These are phyloP conservation scores for Prietella phreatophila DNA, from an alignment of 2,113 vertebrate species.

Conservation along the genomic window DNA sequence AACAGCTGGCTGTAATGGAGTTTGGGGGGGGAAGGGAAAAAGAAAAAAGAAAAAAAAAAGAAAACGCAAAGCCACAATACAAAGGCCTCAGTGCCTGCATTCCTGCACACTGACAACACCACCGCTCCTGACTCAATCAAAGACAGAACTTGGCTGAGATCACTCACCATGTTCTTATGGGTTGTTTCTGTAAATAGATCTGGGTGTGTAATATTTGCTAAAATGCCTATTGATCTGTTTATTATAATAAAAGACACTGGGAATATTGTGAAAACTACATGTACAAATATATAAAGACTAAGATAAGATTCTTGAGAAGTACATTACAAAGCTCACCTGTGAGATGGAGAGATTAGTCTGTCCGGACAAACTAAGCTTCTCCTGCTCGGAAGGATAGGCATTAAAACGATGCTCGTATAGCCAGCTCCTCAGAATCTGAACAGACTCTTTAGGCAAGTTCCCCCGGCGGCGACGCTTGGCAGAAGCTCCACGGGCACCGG, in stretches of 20 bases:
- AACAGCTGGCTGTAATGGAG: conserved; percentile 71
- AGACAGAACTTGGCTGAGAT: conserved; percentile 36
- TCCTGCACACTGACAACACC: conserved; percentile 65
- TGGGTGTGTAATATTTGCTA: not conserved
- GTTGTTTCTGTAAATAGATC: conserved; percentile 8
- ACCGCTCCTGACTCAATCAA: conserved; percentile 51
- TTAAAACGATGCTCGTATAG: conserved; percentile 94
- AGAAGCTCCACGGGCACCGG: conserved; percentile 60
- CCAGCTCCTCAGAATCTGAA: conserved; percentile 92
- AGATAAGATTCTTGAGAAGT: not conserved
- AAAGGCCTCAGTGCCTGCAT: conserved; percentile 59
- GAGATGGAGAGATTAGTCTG: conserved; percentile 90
- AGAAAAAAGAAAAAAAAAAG: conserved; percentile 3
- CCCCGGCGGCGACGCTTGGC: conserved; percentile 89
- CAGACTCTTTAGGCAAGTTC: conserved; percentile 94
- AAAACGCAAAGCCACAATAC: conserved; percentile 68
- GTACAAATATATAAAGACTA: not conserved
- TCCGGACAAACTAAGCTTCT: conserved; percentile 87
- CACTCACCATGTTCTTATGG: not conserved
- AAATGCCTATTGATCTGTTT: not conserved
- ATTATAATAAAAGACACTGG: not conserved
- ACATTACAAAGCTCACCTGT: conserved; percentile 75
- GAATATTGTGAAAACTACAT: not conserved
- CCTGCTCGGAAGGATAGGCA: conserved; percentile 93
- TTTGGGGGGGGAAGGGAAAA: conserved; percentile 56